A percentile compares a stretch with the other conserved stretches of the same genome.
Conservation (phyloP, 2,888 invertebrate genomes). For the Dinocampus coccinellae region DNA sequence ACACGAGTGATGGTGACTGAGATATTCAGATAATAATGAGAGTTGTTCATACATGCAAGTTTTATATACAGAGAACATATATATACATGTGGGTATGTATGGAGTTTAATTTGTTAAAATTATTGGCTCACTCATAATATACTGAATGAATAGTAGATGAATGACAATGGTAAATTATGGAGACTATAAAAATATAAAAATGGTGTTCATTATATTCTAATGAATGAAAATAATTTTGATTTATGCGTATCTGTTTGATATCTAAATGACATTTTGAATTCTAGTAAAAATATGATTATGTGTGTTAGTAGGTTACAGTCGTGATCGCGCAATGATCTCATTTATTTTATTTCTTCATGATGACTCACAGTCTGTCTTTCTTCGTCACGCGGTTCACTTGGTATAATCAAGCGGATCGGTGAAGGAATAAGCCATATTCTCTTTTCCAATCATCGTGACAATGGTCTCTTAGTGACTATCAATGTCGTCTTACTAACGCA, state of each 20-base stretch:
- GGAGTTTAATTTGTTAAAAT: no score
- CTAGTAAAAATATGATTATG: slow-evolving; percentile 40
- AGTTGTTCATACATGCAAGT: not conserved
- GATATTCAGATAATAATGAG: slow-evolving; percentile 30
- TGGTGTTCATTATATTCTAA: no score
- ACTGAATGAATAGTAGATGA: no score
- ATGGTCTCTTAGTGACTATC: slow-evolving; percentile 7
- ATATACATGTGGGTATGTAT: not conserved
- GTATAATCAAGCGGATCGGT: slow-evolving; percentile 21
- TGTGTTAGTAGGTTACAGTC: slow-evolving; percentile 48
- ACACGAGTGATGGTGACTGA: not conserved
- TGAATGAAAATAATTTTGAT: no score
- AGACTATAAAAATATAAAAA: no score
- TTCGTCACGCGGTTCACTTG: slow-evolving; percentile 18
- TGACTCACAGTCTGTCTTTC: slow-evolving; percentile 35
- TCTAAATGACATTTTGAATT: not conserved
- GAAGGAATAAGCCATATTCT: not conserved
- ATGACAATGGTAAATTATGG: no score
- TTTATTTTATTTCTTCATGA: slow-evolving; percentile 12
- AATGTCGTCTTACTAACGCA: not conserved
- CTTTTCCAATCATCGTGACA: slow-evolving; percentile 21
- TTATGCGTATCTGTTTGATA: not conserved
- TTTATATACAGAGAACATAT: no score
- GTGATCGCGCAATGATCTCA: slow-evolving; percentile 30
- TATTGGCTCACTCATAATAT: no score